Base-by-base conservation (phyloP, 2,888 invertebrate genomes). In the Lycophotia porphyrea region DNA sequence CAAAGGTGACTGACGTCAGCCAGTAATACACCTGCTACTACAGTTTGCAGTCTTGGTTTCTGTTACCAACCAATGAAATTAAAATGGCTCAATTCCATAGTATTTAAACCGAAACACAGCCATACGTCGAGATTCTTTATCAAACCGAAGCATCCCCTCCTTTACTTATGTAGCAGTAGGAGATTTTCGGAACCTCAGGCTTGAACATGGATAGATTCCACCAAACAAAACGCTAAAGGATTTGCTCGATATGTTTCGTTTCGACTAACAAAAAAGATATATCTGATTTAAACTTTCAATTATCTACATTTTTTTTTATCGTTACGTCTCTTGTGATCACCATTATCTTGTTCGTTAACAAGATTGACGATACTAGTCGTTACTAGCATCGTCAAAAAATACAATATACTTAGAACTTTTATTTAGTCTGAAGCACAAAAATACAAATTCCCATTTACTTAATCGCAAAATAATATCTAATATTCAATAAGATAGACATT, bases 401-500 rank as follows among this genome's bases (percentile, higher is more conserved):
- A 3, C n/a, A 4, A 39, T 2, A 63, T n/a, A 36, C 5, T 1
- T 24, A n/a, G 1, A 31, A 31, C 8, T 21, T 58, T 65, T 42
- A 63, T 31, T 60, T 15, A 63, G 4, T 9, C 0, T 21, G 27
- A 21, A 31, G 55, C 24, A 52, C 2, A 64, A 65, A n/a, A 65
- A 61, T 31, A 74, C 21, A 27, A 34, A 71, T 47, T 7, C 11
- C 15, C 18, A 73, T 67, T 64, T 60, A 52, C 36, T 15, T 69
- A n/a, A n/a, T 65, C 44, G 27, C 27, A 42, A 52, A 49, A 60
- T 39, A 55, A 69, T 65, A 34, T 27, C 36, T 15, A 60, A 65
- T 44, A 55, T 70, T 70, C 52, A 34, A 67, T 75, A 65, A 36
- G 13, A 24, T 24, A 39, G 42, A 58, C 36, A 31, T 42, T 72